Conservation (phyloP, 2,797 vertebrate genomes). For the Xenopus petersii region DNA sequence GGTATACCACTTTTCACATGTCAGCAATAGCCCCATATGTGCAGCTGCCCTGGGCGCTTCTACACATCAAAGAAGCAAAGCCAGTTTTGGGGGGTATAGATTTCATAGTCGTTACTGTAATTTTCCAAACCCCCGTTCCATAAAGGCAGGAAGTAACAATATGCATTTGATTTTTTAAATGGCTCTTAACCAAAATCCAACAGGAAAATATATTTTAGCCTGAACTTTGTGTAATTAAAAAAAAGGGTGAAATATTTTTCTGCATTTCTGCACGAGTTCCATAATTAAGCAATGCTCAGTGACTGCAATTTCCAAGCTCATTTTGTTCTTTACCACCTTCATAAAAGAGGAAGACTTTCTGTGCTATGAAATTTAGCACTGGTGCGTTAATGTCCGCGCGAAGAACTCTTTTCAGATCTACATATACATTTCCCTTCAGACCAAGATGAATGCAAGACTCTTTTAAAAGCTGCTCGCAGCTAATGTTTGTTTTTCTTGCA, state of each 20-base stretch:
- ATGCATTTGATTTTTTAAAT: too few relatives aligned
- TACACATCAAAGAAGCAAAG: too few relatives aligned
- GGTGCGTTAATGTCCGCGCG: slow-evolving; percentile 2
- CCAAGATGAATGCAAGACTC: slow-evolving; percentile 12
- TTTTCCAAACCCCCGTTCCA: too few relatives aligned
- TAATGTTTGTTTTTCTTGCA: slow-evolving; percentile 20
- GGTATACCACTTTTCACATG: too few relatives aligned
- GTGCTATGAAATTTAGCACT: slow-evolving; percentile 15
- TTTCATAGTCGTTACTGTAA: too few relatives aligned
- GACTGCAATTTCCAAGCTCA: slow-evolving; percentile 11
- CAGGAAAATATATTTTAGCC: too few relatives aligned
- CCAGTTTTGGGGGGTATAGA: too few relatives aligned
- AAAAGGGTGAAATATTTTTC: not conserved
- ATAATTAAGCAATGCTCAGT: slow-evolving; percentile 12
- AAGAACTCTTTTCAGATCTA: not conserved
- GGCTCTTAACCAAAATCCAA: too few relatives aligned
- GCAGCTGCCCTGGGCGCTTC: too few relatives aligned
- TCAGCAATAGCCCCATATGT: too few relatives aligned
- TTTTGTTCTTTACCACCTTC: slow-evolving; percentile 25
- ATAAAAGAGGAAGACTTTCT: slow-evolving; percentile 28
- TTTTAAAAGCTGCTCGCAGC: slow-evolving; percentile 26
- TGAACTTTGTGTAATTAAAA: not conserved
- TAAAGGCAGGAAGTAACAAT: too few relatives aligned
- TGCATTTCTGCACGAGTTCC: not conserved
- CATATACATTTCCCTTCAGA: slow-evolving; percentile 35